These are phyloP conservation scores for Ailurus styani DNA, from an alignment of 2,113 vertebrate genomes.

Conservation along the genomic window DNA sequence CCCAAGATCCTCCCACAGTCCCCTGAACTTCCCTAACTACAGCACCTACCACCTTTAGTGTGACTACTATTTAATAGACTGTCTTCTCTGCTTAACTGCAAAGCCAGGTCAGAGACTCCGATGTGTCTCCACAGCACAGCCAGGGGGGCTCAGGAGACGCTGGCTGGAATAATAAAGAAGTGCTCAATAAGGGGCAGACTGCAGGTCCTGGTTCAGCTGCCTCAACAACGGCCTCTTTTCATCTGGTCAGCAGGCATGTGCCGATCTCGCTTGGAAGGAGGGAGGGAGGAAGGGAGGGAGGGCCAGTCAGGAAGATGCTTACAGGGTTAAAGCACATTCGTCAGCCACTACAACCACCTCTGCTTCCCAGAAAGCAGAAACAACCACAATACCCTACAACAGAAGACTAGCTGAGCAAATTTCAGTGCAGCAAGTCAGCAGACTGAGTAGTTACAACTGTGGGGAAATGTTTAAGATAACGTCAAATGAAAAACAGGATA, in stretches of 20 bases:
- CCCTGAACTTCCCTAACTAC: background rate
- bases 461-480: slow-evolving; percentile 14
- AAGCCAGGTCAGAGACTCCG: background rate
- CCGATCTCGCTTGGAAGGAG: background rate
- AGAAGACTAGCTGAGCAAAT: background rate
- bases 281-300: background rate
- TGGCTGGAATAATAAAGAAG: background rate
- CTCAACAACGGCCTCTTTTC: background rate
- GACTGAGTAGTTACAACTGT: background rate
- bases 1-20: too few relatives aligned
- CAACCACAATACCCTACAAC: background rate
- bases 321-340: background rate
- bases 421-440: background rate
- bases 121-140: background rate
- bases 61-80: background rate
- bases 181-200: background rate
- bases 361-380: slow-evolving; percentile 36
- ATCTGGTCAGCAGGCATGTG: background rate
- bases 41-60: background rate
- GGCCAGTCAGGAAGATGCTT: background rate
- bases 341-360: background rate
- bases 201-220: background rate
- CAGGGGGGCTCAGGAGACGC: background rate
- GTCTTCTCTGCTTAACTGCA: background rate
- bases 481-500: slow-evolving; percentile 56